Evolutionary conservation across 2,888 invertebrate genomes (phyloP).

Genomic region (Erebia palarica): DNA sequence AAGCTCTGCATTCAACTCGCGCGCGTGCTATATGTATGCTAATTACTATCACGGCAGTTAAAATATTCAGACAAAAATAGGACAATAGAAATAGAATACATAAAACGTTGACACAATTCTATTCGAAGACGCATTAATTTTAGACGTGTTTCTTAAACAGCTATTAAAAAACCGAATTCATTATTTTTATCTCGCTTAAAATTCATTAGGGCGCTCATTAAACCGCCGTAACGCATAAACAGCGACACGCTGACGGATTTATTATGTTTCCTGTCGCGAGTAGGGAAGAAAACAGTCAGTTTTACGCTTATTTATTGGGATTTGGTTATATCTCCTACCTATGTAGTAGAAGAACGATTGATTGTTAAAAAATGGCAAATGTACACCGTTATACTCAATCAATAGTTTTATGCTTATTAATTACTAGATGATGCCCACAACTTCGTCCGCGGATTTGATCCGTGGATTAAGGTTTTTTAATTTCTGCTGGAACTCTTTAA

Average conservation of each 20-base stretch:
- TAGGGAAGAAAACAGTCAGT: slow-evolving; percentile 1
- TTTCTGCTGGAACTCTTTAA: too few relatives aligned
- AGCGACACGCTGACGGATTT: slow-evolving; percentile 5
- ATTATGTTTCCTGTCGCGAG: neutral
- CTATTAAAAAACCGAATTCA: slow-evolving; percentile 16
- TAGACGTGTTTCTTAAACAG: slow-evolving; percentile 7
- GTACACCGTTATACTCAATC: too few relatives aligned
- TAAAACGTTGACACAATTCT: slow-evolving; percentile 8
- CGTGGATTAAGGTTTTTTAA: too few relatives aligned
- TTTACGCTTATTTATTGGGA: neutral
- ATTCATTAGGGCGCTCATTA: slow-evolving; percentile 19
- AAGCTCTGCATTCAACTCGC: too few relatives aligned
- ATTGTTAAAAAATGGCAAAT: too few relatives aligned
- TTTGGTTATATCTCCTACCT: neutral
- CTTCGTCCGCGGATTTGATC: too few relatives aligned
- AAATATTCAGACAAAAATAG: neutral
- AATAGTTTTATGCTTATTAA: too few relatives aligned
- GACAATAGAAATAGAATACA: neutral
- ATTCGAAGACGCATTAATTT: slow-evolving; percentile 17
- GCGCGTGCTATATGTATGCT: too few relatives aligned
- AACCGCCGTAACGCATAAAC: slow-evolving; percentile 13
- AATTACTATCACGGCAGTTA: neutral
- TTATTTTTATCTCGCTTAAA: slow-evolving; percentile 14
- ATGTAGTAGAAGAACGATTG: neutral
- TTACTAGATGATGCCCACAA: too few relatives aligned